Percentiles rank a stretch among this genome's conserved stretches.
phyloP scores from a whole-genome alignment of 92 coral and sea anemone genomes.

The Phenganax stokvisi region DNA sequence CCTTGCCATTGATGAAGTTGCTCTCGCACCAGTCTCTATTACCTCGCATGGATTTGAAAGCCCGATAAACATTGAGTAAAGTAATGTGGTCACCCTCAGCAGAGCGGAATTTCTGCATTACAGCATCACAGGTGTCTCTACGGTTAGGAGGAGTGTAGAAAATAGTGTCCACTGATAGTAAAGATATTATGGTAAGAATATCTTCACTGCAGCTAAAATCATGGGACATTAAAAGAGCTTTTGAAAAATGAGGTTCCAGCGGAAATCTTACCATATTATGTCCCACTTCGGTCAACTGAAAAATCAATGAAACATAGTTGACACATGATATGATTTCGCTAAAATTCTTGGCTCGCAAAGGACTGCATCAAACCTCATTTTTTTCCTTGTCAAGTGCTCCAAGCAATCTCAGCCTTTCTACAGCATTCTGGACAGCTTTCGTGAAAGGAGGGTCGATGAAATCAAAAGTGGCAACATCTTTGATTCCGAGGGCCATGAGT shows the following conservation, averaged over 20 bases:
- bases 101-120: constrained; percentile 81
- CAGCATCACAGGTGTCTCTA: constrained; percentile 74
- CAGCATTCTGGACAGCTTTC: constrained; percentile 70
- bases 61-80: constrained; percentile 83
- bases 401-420: constrained; percentile 62
- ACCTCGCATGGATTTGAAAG: constrained; percentile 74
- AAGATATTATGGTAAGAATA: constrained; percentile 74
- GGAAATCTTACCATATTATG: constrained; percentile 82
- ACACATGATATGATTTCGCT: not conserved
- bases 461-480: constrained; percentile 68
- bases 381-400: constrained; percentile 64
- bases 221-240: constrained; percentile 65
- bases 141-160: constrained; percentile 90
- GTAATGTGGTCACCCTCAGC: constrained; percentile 96
- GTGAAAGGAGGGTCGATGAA: constrained; percentile 76
- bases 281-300: constrained; percentile 70
- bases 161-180: constrained; percentile 85
- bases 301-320: not conserved
- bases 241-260: constrained; percentile 84
- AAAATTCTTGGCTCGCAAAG: not conserved
- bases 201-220: constrained; percentile 82
- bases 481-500: constrained; percentile 79
- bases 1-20: constrained; percentile 80
- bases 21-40: constrained; percentile 81
- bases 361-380: constrained; percentile 19